Conservation (phyloP, 2,797 vertebrate genomes). For the Parauchenoglanis punctatus region DNA sequence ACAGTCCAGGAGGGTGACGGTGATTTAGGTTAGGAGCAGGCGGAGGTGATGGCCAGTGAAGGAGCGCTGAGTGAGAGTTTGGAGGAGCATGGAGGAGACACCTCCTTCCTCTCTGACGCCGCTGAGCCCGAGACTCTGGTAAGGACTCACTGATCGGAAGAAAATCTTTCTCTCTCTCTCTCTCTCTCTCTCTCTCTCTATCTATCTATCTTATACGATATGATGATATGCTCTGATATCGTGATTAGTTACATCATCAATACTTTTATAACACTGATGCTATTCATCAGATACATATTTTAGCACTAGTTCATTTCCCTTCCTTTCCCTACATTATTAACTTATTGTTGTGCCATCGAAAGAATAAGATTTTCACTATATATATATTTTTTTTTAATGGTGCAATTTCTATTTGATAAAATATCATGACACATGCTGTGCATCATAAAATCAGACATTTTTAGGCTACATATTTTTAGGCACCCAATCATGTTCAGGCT, state of each 20-base stretch:
- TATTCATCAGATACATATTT: neutral
- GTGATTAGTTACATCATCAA: neutral
- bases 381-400: neutral
- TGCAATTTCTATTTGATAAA: neutral
- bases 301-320: neutral
- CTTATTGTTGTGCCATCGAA: neutral
- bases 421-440: neutral
- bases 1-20: neutral
- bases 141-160: neutral
- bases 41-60: slow-evolving; percentile 47
- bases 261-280: neutral
- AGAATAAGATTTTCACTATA: neutral
- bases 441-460: neutral
- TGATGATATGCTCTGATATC: no score
- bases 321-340: neutral
- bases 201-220: neutral
- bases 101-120: slow-evolving; percentile 13
- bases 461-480: neutral
- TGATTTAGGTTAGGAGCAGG: neutral
- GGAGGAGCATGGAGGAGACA: slow-evolving; percentile 8
- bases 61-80: slow-evolving; percentile 24
- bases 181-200: neutral
- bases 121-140: slow-evolving; percentile 17
- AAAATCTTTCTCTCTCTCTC: neutral
- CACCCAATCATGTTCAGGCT: neutral